phyloP scores from a whole-genome alignment of 2,888 invertebrate species.

The Atrina japonica region DNA sequence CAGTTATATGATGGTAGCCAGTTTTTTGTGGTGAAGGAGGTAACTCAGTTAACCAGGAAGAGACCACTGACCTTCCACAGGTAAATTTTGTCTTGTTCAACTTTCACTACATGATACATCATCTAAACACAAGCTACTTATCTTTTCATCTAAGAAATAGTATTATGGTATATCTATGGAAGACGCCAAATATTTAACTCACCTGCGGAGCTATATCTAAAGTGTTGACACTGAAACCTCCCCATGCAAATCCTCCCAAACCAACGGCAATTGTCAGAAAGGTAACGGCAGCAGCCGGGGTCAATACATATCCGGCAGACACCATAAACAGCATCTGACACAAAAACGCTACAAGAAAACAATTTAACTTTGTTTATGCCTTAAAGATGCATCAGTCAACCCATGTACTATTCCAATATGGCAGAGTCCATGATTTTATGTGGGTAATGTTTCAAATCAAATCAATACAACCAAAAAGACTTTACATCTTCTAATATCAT shows the following conservation, averaged over 20 bases:
- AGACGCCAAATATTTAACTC: background rate
- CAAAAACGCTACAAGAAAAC: slow-evolving; percentile 83
- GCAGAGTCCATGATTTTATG: too few species aligned
- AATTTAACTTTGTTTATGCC: background rate
- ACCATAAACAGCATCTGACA: slow-evolving; percentile 93
- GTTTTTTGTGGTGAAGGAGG: too few species aligned
- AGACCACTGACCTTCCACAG: too few species aligned
- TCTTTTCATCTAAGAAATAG: background rate
- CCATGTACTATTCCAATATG: too few species aligned
- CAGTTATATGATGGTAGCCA: too few species aligned
- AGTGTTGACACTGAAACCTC: slow-evolving; percentile 88
- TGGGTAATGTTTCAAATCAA: too few species aligned
- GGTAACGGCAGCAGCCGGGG: slow-evolving; percentile 85
- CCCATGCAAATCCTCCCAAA: slow-evolving; percentile 94
- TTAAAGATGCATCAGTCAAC: too few species aligned
- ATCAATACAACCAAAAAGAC: too few species aligned
- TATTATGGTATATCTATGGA: background rate
- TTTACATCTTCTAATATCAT: too few species aligned
- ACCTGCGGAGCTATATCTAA: slow-evolving; percentile 93
- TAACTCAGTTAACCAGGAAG: too few species aligned
- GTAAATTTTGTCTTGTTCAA: too few species aligned
- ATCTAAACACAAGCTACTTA: background rate
- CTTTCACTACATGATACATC: background rate
- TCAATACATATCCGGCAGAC: slow-evolving; percentile 88
- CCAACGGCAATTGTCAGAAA: slow-evolving; percentile 94